Evolutionary conservation across 2,888 invertebrate genomes (phyloP).

Genomic region (Tanytarsus gracilentus): DNA sequence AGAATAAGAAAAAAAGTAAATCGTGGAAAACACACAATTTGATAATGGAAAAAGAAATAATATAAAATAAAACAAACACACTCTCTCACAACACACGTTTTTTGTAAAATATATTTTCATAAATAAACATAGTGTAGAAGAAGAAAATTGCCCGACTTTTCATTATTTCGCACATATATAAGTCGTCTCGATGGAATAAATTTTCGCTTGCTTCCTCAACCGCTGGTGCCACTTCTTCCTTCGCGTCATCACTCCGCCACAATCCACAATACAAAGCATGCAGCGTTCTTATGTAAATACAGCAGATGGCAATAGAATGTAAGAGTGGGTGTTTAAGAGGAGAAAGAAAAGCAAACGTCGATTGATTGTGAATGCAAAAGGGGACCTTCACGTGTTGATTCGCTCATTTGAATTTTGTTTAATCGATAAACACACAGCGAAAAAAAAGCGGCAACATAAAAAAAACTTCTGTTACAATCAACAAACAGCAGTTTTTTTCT

Average conservation of each 20-base stretch:
- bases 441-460: constrained; percentile 4
- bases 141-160: not conserved
- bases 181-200: not conserved
- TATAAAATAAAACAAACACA: not conserved
- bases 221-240: not conserved
- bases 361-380: constrained; percentile 8
- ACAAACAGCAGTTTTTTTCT: constrained; percentile 16
- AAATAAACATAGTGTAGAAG: constrained; percentile 11
- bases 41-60: not conserved
- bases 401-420: constrained; percentile 26
- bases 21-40: too few species aligned
- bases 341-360: constrained; percentile 2
- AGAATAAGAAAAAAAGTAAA: not conserved
- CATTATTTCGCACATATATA: not conserved
- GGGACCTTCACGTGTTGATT: constrained; percentile 28
- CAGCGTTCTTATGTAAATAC: not conserved
- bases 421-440: constrained; percentile 26
- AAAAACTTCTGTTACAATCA: constrained; percentile 23
- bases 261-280: not conserved
- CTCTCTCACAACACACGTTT: not conserved
- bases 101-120: not conserved
- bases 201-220: not conserved
- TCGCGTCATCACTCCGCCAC: not conserved
- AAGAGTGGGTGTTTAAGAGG: not conserved
- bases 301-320: not conserved